Conservation (phyloP, 2,888 invertebrate genomes). For the Amphipoea lucens region DNA sequence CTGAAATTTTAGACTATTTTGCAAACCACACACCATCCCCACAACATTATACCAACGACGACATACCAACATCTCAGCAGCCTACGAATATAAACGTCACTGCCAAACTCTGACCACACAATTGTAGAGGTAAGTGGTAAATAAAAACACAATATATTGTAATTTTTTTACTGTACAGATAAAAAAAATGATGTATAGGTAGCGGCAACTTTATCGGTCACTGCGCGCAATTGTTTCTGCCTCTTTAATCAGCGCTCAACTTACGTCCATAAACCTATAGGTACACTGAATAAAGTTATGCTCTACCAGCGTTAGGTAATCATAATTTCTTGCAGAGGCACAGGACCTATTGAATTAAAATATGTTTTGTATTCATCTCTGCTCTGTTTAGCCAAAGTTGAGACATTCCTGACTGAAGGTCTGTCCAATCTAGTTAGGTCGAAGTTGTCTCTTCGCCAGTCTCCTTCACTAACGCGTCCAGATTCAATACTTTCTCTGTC, state of each 20-base stretch:
- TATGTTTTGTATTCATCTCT: too few relatives aligned
- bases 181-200: constrained; percentile 1
- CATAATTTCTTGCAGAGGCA: too few relatives aligned
- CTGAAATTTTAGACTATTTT: constrained; percentile 23
- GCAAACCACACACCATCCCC: constrained; percentile 25
- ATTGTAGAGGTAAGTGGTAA: constrained; percentile 20
- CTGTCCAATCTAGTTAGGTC: too few relatives aligned
- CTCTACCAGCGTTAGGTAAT: too few relatives aligned
- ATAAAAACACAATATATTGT: constrained; percentile 24
- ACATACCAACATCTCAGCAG: constrained; percentile 25
- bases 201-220: constrained; percentile 20
- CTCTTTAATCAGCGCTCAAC: constrained; percentile 28
- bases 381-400: too few relatives aligned
- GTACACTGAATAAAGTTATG: too few relatives aligned
- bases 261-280: too few relatives aligned
- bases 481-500: too few relatives aligned
- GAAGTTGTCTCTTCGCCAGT: too few relatives aligned
- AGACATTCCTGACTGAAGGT: too few relatives aligned
- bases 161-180: not conserved
- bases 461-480: too few relatives aligned
- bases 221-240: constrained; percentile 25
- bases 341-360: too few relatives aligned
- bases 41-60: constrained; percentile 18
- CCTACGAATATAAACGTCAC: constrained; percentile 23
- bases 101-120: constrained; percentile 17